Conservation (phyloP, 2,888 invertebrate species). For the Ommatoiulus sabulosus region DNA sequence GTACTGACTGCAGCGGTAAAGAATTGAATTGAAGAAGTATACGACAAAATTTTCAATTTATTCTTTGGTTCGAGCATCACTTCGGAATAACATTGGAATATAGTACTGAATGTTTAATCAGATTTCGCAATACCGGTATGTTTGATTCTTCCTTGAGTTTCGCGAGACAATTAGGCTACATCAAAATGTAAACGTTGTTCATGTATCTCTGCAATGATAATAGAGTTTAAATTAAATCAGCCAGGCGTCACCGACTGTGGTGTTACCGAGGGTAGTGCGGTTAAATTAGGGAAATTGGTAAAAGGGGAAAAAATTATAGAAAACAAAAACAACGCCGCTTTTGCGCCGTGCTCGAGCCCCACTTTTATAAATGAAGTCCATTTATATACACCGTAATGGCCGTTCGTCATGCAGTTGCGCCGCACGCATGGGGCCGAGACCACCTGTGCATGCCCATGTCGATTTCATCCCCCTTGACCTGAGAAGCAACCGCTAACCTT, state of each 20-base stretch:
- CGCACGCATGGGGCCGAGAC: not conserved
- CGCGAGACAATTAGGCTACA: too few relatives aligned
- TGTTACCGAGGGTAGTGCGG: not conserved
- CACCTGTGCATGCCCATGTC: not conserved
- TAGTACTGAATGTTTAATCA: too few relatives aligned
- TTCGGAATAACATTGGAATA: too few relatives aligned
- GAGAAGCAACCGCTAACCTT: not conserved
- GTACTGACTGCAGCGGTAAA: too few relatives aligned
- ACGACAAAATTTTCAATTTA: too few relatives aligned
- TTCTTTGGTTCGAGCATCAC: too few relatives aligned
- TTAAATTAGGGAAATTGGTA: not conserved
- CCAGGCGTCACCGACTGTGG: conserved; percentile 34
- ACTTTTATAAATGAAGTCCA: not conserved
- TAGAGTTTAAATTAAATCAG: not conserved
- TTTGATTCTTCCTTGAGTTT: too few relatives aligned
- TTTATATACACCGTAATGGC: conserved; percentile 5
- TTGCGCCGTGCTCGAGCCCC: not conserved
- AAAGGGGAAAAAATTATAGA: not conserved
- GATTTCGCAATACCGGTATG: too few relatives aligned
- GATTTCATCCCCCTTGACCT: not conserved
- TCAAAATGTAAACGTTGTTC: too few relatives aligned
- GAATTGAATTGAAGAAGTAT: too few relatives aligned
- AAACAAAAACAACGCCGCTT: not conserved
- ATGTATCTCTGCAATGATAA: too few relatives aligned
- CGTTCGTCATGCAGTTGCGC: conserved; percentile 3